Evolutionary conservation across 2,113 vertebrate species (phyloP).

Genomic region (Saguinus imperator): DNA sequence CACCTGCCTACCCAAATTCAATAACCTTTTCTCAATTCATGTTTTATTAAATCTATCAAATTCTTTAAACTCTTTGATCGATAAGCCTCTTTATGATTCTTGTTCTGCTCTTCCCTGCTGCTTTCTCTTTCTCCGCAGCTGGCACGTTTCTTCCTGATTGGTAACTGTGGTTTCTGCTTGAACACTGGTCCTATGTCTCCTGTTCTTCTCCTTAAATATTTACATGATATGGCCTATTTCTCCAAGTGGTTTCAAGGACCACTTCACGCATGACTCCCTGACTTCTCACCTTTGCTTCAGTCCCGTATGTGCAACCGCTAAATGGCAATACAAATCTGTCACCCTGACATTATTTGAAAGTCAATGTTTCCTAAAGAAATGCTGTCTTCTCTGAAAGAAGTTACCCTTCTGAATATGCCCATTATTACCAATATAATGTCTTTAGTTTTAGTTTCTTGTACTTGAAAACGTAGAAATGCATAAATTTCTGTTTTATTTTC

Average conservation of each 20-base stretch:
- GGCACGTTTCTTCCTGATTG: not conserved
- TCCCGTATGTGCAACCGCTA: not conserved
- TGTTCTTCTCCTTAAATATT: not conserved
- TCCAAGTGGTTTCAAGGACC: not conserved
- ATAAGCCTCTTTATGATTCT: not conserved
- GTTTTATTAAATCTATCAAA: slow-evolving; percentile 59
- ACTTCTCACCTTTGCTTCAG: not conserved
- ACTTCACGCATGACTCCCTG: not conserved
- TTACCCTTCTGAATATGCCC: not conserved
- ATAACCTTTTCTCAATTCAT: slow-evolving; percentile 59
- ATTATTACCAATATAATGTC: too few relatives aligned
- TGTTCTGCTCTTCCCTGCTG: not conserved
- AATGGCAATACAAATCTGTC: not conserved
- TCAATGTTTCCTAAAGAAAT: not conserved
- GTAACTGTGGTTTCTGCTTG: not conserved
- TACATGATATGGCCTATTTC: not conserved
- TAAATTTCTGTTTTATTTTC: not conserved
- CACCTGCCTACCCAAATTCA: slow-evolving; percentile 64
- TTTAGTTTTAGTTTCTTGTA: not conserved
- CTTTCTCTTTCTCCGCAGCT: not conserved
- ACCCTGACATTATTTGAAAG: not conserved
- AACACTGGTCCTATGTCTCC: not conserved
- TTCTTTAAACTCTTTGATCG: slow-evolving; percentile 56
- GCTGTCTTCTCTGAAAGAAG: not conserved
- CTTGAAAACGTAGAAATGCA: not conserved